Conservation (phyloP, 1,140 invertebrate species). For the Hylaeus volcanicus region DNA sequence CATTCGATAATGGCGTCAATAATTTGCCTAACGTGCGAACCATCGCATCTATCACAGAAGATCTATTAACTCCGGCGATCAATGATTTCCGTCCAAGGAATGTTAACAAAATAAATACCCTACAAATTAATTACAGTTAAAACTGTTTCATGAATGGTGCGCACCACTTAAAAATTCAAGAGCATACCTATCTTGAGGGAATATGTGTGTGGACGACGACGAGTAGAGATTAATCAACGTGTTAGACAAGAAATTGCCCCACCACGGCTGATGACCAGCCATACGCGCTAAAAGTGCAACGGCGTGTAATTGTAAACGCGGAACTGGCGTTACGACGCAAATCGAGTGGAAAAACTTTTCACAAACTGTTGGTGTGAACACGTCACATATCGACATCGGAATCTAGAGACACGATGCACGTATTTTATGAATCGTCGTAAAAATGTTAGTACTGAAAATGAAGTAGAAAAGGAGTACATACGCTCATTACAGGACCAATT, state of each 20-base stretch:
- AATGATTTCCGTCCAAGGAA: constrained; percentile 92
- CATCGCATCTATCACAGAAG: constrained; percentile 84
- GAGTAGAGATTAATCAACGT: constrained; percentile 90
- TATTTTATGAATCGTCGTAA: constrained; percentile 20
- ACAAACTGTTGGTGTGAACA: constrained; percentile 83
- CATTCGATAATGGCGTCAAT: constrained; percentile 80
- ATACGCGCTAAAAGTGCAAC: constrained; percentile 90
- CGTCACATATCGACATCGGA: constrained; percentile 80
- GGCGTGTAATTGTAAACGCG: constrained; percentile 86
- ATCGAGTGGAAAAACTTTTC: constrained; percentile 85
- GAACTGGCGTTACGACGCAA: constrained; percentile 83
- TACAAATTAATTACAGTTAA: constrained; percentile 73
- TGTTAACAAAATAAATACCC: constrained; percentile 92
- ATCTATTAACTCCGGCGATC: constrained; percentile 82
- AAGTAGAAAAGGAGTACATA: constrained; percentile 59
- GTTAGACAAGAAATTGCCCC: constrained; percentile 92
- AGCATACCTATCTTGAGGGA: constrained; percentile 91
- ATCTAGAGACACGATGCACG: constrained; percentile 66
- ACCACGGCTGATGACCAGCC: constrained; percentile 90
- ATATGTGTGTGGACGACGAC: constrained; percentile 87
- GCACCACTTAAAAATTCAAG: background rate
- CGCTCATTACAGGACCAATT: constrained; percentile 81
- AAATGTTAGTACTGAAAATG: constrained; percentile 67
- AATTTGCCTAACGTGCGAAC: constrained; percentile 82
- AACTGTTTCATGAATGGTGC: background rate